phyloP scores from a whole-genome alignment of 2,797 vertebrate species.

The Oreochromis grahami region DNA sequence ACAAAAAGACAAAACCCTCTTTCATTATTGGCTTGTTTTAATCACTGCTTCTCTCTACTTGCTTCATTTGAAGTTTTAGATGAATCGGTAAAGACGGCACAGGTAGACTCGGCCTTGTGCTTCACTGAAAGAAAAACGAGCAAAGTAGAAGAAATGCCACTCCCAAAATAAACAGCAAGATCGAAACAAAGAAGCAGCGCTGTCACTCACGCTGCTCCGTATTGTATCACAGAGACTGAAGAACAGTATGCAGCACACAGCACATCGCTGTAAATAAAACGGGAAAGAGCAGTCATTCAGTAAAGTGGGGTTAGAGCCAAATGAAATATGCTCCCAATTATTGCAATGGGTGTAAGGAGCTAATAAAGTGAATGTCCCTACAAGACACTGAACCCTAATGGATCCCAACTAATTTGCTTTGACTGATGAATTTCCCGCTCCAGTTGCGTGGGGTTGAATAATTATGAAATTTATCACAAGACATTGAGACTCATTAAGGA shows the following conservation, averaged over 20 bases:
- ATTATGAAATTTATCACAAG: slow-evolving; percentile 94
- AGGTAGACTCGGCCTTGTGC: background rate
- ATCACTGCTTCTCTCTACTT: slow-evolving; percentile 14
- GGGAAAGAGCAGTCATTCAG: slow-evolving; percentile 88
- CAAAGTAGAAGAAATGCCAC: background rate
- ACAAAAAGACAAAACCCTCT: slow-evolving; percentile 86
- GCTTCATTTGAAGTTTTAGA: slow-evolving; percentile 20
- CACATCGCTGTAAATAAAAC: slow-evolving; percentile 87
- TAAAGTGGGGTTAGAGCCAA: slow-evolving; percentile 85
- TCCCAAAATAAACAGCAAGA: background rate
- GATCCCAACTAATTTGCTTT: slow-evolving; percentile 96
- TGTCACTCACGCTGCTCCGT: background rate
- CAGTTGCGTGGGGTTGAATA: slow-evolving; percentile 89
- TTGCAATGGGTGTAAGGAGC: slow-evolving; percentile 95
- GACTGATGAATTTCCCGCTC: slow-evolving; percentile 94
- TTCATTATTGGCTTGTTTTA: slow-evolving; percentile 72
- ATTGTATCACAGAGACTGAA: background rate
- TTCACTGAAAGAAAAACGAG: background rate
- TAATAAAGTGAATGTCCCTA: slow-evolving; percentile 97
- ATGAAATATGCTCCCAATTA: slow-evolving; percentile 99
- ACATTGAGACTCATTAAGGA: slow-evolving; percentile 86
- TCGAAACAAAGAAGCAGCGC: background rate
- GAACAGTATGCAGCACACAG: slow-evolving; percentile 3
- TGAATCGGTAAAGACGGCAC: background rate
- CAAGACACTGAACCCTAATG: slow-evolving; percentile 95